Evolutionary conservation across 2,797 vertebrate genomes (phyloP).

Genomic region (Nyctibius grandis): DNA sequence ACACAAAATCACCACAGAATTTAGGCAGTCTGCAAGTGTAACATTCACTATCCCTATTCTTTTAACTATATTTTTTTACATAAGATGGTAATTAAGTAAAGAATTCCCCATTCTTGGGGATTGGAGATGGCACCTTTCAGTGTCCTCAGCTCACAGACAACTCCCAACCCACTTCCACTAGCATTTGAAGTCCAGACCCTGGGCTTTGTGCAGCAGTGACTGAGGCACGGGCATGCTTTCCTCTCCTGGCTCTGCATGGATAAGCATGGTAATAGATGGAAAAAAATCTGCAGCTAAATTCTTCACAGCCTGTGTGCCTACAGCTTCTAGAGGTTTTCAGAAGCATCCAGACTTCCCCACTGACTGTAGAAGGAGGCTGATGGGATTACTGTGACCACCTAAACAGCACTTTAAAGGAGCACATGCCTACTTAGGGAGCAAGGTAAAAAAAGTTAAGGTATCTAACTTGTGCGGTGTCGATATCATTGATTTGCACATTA

Average conservation of each 20-base stretch:
- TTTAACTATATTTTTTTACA: neutral
- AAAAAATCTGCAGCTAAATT: neutral
- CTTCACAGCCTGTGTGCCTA: neutral
- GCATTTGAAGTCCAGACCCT: neutral
- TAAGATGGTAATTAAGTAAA: neutral
- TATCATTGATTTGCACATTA: neutral
- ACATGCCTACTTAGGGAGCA: neutral
- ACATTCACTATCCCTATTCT: neutral
- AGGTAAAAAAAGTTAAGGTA: neutral
- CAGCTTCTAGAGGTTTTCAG: neutral
- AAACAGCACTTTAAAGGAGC: neutral
- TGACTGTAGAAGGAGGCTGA: neutral
- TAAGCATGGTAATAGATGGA: neutral
- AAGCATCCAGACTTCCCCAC: neutral
- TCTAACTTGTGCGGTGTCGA: neutral
- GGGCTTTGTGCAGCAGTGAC: neutral
- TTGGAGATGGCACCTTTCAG: neutral
- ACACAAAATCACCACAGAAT: neutral
- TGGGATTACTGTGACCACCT: neutral
- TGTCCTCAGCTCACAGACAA: neutral
- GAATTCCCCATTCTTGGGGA: neutral
- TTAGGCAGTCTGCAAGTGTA: neutral
- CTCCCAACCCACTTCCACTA: neutral
- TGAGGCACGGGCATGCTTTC: neutral
- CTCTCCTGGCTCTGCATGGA: neutral